Evolutionary conservation across 2,113 vertebrate species (phyloP).

Genomic region (Danio rerio): GRCz12tu NC_133189.1:3923501-3924000

Average conservation of each 20-base stretch:
- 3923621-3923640: neutral
- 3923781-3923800: neutral
- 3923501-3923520: slow-evolving; percentile 3
- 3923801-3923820: too few relatives aligned
- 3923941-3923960: too few relatives aligned
- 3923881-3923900: too few relatives aligned
- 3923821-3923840: too few relatives aligned
- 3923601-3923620: slow-evolving; percentile 7
- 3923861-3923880: too few relatives aligned
- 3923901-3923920: too few relatives aligned
- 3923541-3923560: neutral
- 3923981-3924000: too few relatives aligned
- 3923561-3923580: neutral
- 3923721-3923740: neutral
- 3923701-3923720: neutral
- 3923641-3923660: neutral
- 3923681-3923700: neutral
- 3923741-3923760: too few relatives aligned
- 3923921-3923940: too few relatives aligned
- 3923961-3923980: too few relatives aligned
- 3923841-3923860: too few relatives aligned
- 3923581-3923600: neutral
- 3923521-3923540: neutral
- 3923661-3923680: neutral
- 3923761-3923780: too few relatives aligned